Base-by-base conservation (phyloP, 2,888 invertebrate genomes). In the Oligia latruncula region DNA sequence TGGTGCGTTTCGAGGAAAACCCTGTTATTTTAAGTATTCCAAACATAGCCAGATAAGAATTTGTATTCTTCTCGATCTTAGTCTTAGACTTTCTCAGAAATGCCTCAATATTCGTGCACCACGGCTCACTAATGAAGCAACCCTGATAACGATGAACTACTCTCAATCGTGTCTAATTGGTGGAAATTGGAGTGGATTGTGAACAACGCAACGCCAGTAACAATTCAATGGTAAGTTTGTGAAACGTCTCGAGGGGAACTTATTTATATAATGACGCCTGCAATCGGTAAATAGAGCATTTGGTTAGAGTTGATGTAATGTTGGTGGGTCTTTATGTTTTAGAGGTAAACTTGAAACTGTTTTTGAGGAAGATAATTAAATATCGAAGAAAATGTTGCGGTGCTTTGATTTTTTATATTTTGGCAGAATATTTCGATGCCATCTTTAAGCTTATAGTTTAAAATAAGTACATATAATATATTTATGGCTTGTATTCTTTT, bases 161-260 rank as follows among this genome's bases (percentile, higher is more conserved):
- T 84, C 60, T 84, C 83, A 80, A 80, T 88, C 87, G 89, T 90
- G 73, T 88, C 90, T 86, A 91, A 91, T 90, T 86, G 84, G 72
- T 77, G 74, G 74, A 86, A 90, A 90, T 90, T 84, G 87, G 81
- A 75, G 71, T 70, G 62, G 60, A 87, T 88, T 89, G 84, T 85
- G 87, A 84, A 85, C 75, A 80, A 86, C 88, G 89, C 85, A 89
- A 91, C 84, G 88, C 88, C 82, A 82, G 89, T 87, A 89, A 90
- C 91, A 88, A 87, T 88, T 88, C 90, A 89, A 90, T 87, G 88
- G 90, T 88, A 89, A 88, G 89, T 92, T 94, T 93, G 90, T 93
- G 92, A 93, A 94, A 93, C 78, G 82, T 77, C 83, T 71, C 70
- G 74, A 85, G 88, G 87, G 77, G 81, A 52, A 71, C 72, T 80